Conservation (phyloP, 2,113 vertebrate genomes). For the Asarcornis scutulata region DNA sequence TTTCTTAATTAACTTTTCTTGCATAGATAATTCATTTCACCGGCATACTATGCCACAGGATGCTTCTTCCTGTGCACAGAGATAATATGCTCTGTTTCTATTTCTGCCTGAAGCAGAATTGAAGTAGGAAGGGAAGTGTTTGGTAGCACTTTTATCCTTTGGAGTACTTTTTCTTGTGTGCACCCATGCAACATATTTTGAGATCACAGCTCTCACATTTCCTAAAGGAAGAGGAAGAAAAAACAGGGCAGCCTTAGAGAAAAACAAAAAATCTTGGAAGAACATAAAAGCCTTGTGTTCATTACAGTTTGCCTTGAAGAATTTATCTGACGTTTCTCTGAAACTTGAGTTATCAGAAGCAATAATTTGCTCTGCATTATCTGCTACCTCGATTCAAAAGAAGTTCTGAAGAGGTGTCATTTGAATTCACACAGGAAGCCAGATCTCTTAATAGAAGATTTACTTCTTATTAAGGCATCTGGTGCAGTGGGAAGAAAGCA, state of each 20-base stretch:
- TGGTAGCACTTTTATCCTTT: constrained; percentile 25
- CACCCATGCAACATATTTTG: not conserved
- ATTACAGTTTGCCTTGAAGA: constrained; percentile 52
- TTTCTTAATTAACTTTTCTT: constrained; percentile 2
- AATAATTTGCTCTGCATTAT: constrained; percentile 23
- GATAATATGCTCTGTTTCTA: not conserved
- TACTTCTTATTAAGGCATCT: not conserved
- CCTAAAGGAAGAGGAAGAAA: constrained; percentile 31
- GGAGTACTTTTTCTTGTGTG: not conserved
- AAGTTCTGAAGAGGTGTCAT: not conserved
- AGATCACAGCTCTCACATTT: constrained; percentile 9
- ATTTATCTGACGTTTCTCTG: constrained; percentile 35
- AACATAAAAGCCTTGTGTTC: constrained; percentile 39
- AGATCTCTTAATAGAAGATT: not conserved
- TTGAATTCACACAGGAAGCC: not conserved
- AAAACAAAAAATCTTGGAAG: constrained; percentile 27
- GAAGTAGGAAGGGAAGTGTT: constrained; percentile 22
- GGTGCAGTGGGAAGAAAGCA: not conserved
- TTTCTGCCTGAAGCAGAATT: constrained; percentile 29
- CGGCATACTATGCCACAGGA: not conserved
- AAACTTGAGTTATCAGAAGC: constrained; percentile 42
- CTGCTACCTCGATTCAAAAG: not conserved
- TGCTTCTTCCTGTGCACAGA: not conserved
- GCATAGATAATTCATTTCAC: constrained; percentile 20
- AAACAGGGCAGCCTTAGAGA: constrained; percentile 17